Percentiles rank a stretch among this genome's conserved stretches.
Conservation (phyloP, 2,888 invertebrate genomes). For the Epistrophe grossulariae region DNA sequence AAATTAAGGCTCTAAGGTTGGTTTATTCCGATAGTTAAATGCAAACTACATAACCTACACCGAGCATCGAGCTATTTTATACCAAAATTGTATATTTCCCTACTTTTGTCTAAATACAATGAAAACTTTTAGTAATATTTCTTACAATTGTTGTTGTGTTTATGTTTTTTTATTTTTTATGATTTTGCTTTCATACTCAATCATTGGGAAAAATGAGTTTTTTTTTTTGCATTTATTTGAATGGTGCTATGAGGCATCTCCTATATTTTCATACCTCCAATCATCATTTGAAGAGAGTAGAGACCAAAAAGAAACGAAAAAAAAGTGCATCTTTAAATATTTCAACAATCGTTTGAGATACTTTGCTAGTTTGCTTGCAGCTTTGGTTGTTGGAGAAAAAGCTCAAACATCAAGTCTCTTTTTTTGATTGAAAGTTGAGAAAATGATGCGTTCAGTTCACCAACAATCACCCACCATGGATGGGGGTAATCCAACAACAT, state of each 20-base stretch:
- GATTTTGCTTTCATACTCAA: conserved; percentile 72
- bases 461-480: conserved; percentile 11
- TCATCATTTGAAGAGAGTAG: conserved; percentile 51
- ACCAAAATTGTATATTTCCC: conserved; percentile 78
- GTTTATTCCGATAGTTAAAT: conserved; percentile 78
- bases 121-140: conserved; percentile 57
- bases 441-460: conserved; percentile 42
- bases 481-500: conserved; percentile 29
- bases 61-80: conserved; percentile 82
- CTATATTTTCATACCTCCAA: conserved; percentile 29
- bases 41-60: conserved; percentile 81
- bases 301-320: conserved; percentile 35
- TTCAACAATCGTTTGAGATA: conserved; percentile 55
- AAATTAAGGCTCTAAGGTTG: conserved; percentile 52
- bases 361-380: not conserved
- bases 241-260: conserved; percentile 7
- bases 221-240: conserved; percentile 70
- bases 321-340: conserved; percentile 63
- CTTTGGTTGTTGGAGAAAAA: conserved; percentile 35
- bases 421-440: conserved; percentile 1
- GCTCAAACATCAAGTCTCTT: conserved; percentile 8
- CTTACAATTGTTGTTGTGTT: conserved; percentile 72
- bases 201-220: conserved; percentile 32
- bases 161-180: conserved; percentile 46
- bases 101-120: conserved; percentile 60